Evolutionary conservation across 2,797 vertebrate genomes (phyloP).

Genomic region (Holocentrus rufus): DNA sequence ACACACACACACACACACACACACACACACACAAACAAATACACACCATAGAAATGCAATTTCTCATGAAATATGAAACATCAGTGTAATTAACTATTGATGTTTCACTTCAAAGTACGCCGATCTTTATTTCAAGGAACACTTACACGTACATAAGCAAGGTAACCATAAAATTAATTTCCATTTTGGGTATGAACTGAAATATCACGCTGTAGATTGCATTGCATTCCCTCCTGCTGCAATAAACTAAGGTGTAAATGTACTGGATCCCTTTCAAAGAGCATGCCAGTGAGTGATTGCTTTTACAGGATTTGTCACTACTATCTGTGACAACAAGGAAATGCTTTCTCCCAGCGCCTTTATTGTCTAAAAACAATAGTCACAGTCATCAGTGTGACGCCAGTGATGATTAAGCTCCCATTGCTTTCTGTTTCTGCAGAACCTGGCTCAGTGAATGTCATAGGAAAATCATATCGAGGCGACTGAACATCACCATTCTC

Average conservation of each 20-base stretch:
- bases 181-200: neutral
- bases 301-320: constrained; percentile 45
- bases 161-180: neutral
- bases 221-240: constrained; percentile 4
- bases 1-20: neutral
- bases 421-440: constrained; percentile 48
- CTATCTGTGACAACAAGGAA: constrained; percentile 38
- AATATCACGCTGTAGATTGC: neutral
- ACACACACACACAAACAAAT: neutral
- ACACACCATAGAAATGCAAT: neutral
- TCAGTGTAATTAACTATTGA: constrained; percentile 4
- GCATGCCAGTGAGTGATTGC: constrained; percentile 32
- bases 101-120: neutral
- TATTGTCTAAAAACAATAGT: constrained; percentile 64
- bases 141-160: constrained; percentile 5
- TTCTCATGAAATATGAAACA: constrained; percentile 11
- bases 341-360: constrained; percentile 32
- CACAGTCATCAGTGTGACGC: constrained; percentile 59
- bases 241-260: constrained; percentile 35
- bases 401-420: constrained; percentile 55
- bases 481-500: constrained; percentile 18
- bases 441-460: constrained; percentile 31
- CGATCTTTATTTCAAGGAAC: neutral
- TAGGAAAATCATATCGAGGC: constrained; percentile 11
- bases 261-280: constrained; percentile 38